Conservation (phyloP, 2,113 vertebrate species). For the Pantherophis guttatus region DNA sequence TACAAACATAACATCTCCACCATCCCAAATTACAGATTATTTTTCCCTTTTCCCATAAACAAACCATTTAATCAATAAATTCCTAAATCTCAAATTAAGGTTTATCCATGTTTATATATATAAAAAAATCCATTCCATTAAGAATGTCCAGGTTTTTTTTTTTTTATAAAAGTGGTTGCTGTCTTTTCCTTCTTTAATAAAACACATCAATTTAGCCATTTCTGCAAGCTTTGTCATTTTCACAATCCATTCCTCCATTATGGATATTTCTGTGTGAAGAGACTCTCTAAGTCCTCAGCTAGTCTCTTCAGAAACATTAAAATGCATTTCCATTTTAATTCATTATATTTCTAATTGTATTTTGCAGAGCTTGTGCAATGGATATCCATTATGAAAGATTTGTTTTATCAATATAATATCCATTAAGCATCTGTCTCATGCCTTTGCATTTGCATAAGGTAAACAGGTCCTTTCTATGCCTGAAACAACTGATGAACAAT, state of each 20-base stretch:
- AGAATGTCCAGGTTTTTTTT: not conserved
- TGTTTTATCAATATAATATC: not conserved
- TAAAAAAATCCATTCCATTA: not conserved
- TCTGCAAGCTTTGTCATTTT: not conserved
- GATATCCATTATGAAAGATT: constrained; percentile 19
- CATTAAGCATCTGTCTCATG: not conserved
- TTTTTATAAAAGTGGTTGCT: not conserved
- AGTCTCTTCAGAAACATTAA: constrained; percentile 46
- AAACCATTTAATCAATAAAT: not conserved
- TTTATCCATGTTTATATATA: not conserved
- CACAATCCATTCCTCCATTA: not conserved
- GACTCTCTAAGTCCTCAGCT: constrained; percentile 18
- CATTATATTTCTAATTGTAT: constrained; percentile 27
- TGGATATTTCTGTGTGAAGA: not conserved
- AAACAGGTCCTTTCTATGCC: not conserved
- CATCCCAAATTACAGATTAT: not conserved
- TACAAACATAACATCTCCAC: not conserved
- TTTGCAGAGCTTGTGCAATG: not conserved
- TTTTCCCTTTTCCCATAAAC: not conserved
- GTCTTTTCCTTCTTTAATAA: not conserved
- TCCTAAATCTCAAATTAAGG: not conserved
- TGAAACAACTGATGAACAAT: not conserved
- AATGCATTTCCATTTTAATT: constrained; percentile 36
- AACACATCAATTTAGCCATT: not conserved
- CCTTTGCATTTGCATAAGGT: not conserved